phyloP scores from a whole-genome alignment of 1,140 invertebrate species.

The Holcopasites calliopsidis region DNA sequence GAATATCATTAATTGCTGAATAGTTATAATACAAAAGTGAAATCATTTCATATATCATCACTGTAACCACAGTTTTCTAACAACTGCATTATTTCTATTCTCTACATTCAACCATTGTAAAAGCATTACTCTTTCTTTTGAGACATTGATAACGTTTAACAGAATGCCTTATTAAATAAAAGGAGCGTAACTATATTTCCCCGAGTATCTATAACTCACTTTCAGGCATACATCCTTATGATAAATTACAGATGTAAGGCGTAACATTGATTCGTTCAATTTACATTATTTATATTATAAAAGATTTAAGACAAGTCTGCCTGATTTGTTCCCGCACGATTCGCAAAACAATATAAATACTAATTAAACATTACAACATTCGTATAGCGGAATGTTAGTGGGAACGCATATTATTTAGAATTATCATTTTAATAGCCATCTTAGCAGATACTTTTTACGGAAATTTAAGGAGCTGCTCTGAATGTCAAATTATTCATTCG shows the following conservation, averaged over 20 bases:
- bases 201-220: slow-evolving; percentile 16
- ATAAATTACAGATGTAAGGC: slow-evolving; percentile 58
- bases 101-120: slow-evolving; percentile 25
- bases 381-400: slow-evolving; percentile 32
- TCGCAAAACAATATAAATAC: slow-evolving; percentile 36
- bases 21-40: slow-evolving; percentile 39
- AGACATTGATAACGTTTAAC: slow-evolving; percentile 23
- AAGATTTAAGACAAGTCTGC: slow-evolving; percentile 47
- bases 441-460: slow-evolving; percentile 26
- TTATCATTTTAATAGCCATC: slow-evolving; percentile 35
- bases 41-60: background rate
- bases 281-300: slow-evolving; percentile 63
- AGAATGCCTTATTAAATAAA: slow-evolving; percentile 33
- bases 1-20: slow-evolving; percentile 27
- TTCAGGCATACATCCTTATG: slow-evolving; percentile 45
- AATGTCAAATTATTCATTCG: slow-evolving; percentile 2
- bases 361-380: slow-evolving; percentile 23
- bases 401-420: slow-evolving; percentile 28
- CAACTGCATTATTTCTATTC: slow-evolving; percentile 1
- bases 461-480: slow-evolving; percentile 26
- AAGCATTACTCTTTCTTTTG: slow-evolving; percentile 12
- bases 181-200: slow-evolving; percentile 26
- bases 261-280: slow-evolving; percentile 56
- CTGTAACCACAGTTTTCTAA: slow-evolving; percentile 20
- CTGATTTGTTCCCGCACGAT: slow-evolving; percentile 54